These are phyloP conservation scores for Drosophila yooni DNA, from an alignment of 2,888 invertebrate species.

Conservation along the genomic window DNA sequence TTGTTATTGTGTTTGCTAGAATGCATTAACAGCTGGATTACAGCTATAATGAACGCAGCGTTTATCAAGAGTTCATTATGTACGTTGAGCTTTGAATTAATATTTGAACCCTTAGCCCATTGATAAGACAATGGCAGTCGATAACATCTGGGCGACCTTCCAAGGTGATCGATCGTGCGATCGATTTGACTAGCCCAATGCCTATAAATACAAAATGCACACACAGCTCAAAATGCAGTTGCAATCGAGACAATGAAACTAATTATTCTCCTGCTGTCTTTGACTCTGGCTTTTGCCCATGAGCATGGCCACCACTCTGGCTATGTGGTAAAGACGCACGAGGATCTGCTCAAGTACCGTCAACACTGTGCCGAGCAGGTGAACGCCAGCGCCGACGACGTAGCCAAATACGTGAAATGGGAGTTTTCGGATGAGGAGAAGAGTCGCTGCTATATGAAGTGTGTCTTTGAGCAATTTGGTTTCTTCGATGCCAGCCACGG, in stretches of 20 bases:
- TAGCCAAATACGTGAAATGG: conserved; percentile 83
- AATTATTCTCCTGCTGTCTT: conserved; percentile 45
- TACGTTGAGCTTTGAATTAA: conserved; percentile 14
- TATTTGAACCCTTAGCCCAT: conserved; percentile 7
- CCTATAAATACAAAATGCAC: conserved; percentile 59
- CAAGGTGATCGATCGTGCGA: conserved; percentile 38
- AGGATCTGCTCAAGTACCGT: conserved; percentile 79
- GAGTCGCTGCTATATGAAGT: conserved; percentile 83
- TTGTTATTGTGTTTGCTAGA: background rate
- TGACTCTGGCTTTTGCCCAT: conserved; percentile 52
- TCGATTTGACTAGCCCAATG: conserved; percentile 7
- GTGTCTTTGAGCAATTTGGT: conserved; percentile 83
- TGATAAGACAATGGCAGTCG: conserved; percentile 55
- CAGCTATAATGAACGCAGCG: conserved; percentile 4
- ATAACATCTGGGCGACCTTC: conserved; percentile 41
- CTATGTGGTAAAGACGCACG: conserved; percentile 82
- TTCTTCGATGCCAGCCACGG: conserved; percentile 81
- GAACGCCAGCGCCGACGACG: conserved; percentile 69
- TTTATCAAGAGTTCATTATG: conserved; percentile 20
- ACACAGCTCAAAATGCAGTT: conserved; percentile 51
- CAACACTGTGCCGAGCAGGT: conserved; percentile 71
- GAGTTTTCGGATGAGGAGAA: conserved; percentile 81
- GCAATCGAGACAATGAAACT: conserved; percentile 56
- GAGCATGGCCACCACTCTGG: conserved; percentile 49
- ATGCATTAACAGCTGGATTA: background rate